Evolutionary conservation across 2,797 vertebrate genomes (phyloP), one percentile per base, ranked within the genome.

Genomic region (Protosalanx chinensis): DNA sequence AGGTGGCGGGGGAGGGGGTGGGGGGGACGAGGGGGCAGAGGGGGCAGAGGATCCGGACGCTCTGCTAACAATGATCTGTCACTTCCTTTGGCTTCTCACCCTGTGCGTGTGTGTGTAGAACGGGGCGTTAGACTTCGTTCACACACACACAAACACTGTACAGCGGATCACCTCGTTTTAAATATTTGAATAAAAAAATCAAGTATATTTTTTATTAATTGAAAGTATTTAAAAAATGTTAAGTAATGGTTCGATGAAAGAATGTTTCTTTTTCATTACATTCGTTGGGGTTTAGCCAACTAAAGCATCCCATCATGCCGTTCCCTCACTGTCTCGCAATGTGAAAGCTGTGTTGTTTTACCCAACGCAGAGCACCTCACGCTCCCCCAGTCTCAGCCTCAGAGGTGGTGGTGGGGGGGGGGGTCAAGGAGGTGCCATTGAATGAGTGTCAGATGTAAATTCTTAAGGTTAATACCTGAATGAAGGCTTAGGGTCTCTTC

Each of bases 391-490:
- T 79, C 82, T 77, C 84, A 80, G 71, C 41, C 53, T 53, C 63
- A 12, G 33, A 6, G 33, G 33, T 35, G 33, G 33, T 49, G 15
- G 79, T 70, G 83, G 75, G 82, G 83, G 84, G 77, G 79, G 69
- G 78, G 80, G 84, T 86, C 83, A 85, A 88, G 83, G 82, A 77
- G 84, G 76, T 73, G n/a, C 75, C 70, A 76, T 88, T 88, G 86
- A 90, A 84, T 79, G 74, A 78, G 82, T 85, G 86, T 84, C 81
- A 85, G 78, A 85, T 86, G 87, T 84, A 85, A 86, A 87, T 87
- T 56, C 82, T 81, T 67, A 79, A 84, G 86, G 87, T 91, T 87
- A 90, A 87, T 85, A 89, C 88, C 86, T 87, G 84, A 90, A 90
- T 89, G 84, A 82, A 81, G 77, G 68, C 72, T 71, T 70, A 75